Conservation (phyloP, 2,888 invertebrate species). For the Latheticus oryzae region DNA sequence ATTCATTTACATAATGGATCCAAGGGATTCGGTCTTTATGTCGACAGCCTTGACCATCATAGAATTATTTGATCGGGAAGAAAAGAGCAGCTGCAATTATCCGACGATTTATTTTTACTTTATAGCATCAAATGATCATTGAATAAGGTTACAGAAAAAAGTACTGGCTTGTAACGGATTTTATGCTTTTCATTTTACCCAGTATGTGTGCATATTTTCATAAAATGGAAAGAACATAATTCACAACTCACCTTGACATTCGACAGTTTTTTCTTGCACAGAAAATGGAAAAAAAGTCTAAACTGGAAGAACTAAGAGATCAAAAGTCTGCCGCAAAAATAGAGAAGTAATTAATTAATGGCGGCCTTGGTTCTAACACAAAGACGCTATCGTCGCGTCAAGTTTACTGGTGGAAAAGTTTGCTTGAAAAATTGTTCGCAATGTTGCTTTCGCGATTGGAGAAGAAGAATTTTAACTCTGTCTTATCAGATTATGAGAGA, state of each 20-base stretch:
- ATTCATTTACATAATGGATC: constrained; percentile 56
- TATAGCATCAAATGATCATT: constrained; percentile 20
- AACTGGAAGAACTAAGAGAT: constrained; percentile 12
- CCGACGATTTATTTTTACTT: constrained; percentile 37
- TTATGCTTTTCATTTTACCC: constrained; percentile 28
- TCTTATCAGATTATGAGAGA: too few relatives aligned
- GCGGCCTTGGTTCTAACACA: constrained; percentile 20
- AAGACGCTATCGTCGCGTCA: constrained; percentile 12
- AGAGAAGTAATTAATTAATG: constrained; percentile 19
- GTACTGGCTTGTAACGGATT: constrained; percentile 40
- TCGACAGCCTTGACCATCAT: constrained; percentile 40
- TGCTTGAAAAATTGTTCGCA: too few relatives aligned
- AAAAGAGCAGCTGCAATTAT: constrained; percentile 48
- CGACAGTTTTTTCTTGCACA: constrained; percentile 9
- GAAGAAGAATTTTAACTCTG: too few relatives aligned
- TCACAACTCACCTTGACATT: constrained; percentile 23
- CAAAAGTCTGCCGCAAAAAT: constrained; percentile 16
- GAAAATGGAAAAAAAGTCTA: constrained; percentile 2
- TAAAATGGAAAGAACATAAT: constrained; percentile 4
- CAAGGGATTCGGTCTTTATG: constrained; percentile 42
- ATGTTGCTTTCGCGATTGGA: too few relatives aligned
- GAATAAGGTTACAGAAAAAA: constrained; percentile 22
- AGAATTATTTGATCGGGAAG: constrained; percentile 34
- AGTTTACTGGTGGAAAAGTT: too few relatives aligned
- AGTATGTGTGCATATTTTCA: constrained; percentile 21